Evolutionary conservation across 2,888 invertebrate species (phyloP).

Genomic region (Taphrorychus bicolor): DNA sequence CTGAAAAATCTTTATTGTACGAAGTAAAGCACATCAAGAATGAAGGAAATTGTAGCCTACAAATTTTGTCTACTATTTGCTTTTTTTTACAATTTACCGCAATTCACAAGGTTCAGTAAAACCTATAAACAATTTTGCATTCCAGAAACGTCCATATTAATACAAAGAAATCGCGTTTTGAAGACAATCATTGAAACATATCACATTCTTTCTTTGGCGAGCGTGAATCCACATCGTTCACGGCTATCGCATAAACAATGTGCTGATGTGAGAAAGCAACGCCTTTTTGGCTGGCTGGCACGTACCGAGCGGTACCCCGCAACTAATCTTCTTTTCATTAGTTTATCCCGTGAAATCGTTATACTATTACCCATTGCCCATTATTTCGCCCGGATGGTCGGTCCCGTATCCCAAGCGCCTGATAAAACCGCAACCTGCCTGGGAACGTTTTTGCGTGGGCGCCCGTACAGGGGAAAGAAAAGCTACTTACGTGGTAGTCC

Average conservation of each 20-base stretch:
- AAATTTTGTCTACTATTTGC: too few relatives aligned
- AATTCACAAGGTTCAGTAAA: too few relatives aligned
- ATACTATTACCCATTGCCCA: not conserved
- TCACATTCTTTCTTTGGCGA: slow-evolving; percentile 31
- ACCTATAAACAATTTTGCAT: too few relatives aligned
- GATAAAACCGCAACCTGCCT: not conserved
- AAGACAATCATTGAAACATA: slow-evolving; percentile 30
- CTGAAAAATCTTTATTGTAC: too few relatives aligned
- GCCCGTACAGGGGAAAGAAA: not conserved
- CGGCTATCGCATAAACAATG: slow-evolving; percentile 35
- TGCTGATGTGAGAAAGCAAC: slow-evolving; percentile 34
- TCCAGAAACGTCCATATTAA: too few relatives aligned
- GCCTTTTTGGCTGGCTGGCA: slow-evolving; percentile 25
- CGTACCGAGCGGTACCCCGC: slow-evolving; percentile 9
- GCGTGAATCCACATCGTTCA: slow-evolving; percentile 29
- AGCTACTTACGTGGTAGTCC: slow-evolving; percentile 7
- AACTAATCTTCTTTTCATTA: not conserved
- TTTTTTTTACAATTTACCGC: too few relatives aligned
- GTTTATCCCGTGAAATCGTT: not conserved
- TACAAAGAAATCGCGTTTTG: too few relatives aligned
- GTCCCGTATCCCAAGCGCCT: not conserved
- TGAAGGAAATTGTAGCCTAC: too few relatives aligned
- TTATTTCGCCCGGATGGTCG: not conserved
- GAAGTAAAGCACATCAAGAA: too few relatives aligned
- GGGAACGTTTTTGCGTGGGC: not conserved